phyloP scores from a whole-genome alignment of 37 sponge, comb jelly and placozoan species.

The Beroe forskalii region DNA sequence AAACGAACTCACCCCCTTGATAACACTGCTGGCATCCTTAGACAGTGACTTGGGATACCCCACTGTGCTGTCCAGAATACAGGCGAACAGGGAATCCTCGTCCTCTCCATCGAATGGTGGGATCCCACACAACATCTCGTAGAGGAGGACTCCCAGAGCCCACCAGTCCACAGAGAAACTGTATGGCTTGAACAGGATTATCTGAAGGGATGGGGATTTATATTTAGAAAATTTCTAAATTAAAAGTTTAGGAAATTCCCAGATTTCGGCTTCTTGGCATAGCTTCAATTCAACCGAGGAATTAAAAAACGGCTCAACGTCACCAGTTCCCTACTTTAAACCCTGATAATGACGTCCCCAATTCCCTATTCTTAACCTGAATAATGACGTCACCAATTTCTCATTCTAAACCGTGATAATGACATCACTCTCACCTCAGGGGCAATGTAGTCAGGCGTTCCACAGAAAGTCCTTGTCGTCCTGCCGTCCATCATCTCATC shows the following conservation, averaged over 20 bases:
- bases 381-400: too few species aligned
- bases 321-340: too few species aligned
- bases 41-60: constrained; percentile 81
- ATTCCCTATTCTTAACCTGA: too few species aligned
- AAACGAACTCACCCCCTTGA: constrained; percentile 82
- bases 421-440: constrained; percentile 98
- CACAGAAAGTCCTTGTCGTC: constrained; percentile 94
- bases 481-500: constrained; percentile 80
- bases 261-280: too few species aligned
- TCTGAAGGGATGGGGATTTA: constrained; percentile 69
- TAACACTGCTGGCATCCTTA: constrained; percentile 74
- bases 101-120: constrained; percentile 98
- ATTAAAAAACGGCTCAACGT: too few species aligned
- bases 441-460: constrained; percentile 98
- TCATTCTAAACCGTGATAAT: too few species aligned
- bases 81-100: constrained; percentile 91
- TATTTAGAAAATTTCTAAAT: neutral
- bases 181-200: constrained; percentile 88
- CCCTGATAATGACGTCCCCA: too few species aligned
- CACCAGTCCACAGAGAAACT: constrained; percentile 95
- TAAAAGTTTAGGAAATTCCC: too few species aligned
- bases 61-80: constrained; percentile 80
- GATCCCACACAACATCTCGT: constrained; percentile 93
- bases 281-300: too few species aligned
- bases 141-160: constrained; percentile 93